Evolutionary conservation across 2,113 vertebrate species (phyloP), one percentile per base, ranked within the genome.

Genomic region (Ranitomeya imitator): DNA sequence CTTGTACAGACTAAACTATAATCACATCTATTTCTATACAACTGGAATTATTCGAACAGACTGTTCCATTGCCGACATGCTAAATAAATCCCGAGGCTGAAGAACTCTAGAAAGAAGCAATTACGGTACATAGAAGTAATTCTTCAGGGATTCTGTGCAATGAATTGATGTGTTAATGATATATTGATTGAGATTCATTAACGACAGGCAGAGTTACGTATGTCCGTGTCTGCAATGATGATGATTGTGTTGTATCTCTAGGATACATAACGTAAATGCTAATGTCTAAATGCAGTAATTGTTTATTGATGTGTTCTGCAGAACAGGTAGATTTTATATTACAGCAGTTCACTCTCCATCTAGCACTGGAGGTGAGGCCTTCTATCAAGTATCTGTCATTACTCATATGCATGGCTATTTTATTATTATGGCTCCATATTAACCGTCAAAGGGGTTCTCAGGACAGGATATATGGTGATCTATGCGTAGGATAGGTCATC

Each of bases 1-100:
- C 11, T 21, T 52, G 18, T n/a, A 51, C 11, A 63, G 60, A 21
- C 37, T 51, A 83, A 83, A 83, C 37, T 65, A 52, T 63, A 37
- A 63, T 82, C 60, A 63, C 37, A 52, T 83, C 79, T 80, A 78
- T 54, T 77, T 78, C 45, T 51, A 51, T 51, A 63, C 9, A 65
- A 31, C 37, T 18, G 18, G 52, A 14, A 83, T 21, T n/a, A 23
- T 55, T 61, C 12, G 79, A 65, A 83, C 61, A 52, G 37, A 37
- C 31, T 67, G 80, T 67, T 83, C 60, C 80, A 67, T 19, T 19
- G 59, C 15, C 6, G 51, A 54, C 54, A 69, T 54, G 19, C 61
- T 69, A 67, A 67, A 54, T 69, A 83, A 83, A 83, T 23, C 19
- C 61, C 45, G 69, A 83, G 63, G 21, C 16, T 65, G 61, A 52